Conservation (phyloP, 35 echinoderm and acorn worm species). For the Ptychodera flava region DNA sequence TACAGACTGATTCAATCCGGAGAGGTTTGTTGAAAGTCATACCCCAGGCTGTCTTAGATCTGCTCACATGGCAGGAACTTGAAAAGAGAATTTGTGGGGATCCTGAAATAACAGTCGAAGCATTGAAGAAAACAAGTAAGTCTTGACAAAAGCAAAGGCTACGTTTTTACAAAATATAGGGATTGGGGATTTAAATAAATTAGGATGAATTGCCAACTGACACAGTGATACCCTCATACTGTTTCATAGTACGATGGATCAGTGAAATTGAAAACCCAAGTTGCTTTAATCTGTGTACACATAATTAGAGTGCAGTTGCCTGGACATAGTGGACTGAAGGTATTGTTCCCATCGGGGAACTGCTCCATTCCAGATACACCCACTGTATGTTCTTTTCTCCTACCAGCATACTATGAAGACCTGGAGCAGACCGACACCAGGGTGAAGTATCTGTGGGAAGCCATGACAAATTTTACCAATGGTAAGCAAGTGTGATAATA, state of each 20-base stretch:
- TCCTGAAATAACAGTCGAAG: constrained; percentile 80
- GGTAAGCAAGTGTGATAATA: constrained; percentile 40
- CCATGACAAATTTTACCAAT: constrained; percentile 91
- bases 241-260: too few species aligned
- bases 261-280: too few species aligned
- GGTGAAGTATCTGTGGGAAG: constrained; percentile 95
- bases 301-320: too few species aligned
- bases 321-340: too few species aligned
- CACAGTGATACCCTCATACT: too few species aligned
- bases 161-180: too few species aligned
- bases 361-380: too few species aligned
- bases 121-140: constrained; percentile 87
- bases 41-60: constrained; percentile 89
- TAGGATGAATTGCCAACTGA: too few species aligned
- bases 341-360: too few species aligned
- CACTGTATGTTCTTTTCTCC: too few species aligned
- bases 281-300: too few species aligned
- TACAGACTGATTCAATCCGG: constrained; percentile 73
- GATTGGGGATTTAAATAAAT: too few species aligned
- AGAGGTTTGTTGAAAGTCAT: constrained; percentile 77
- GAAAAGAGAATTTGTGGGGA: constrained; percentile 93
- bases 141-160: neutral
- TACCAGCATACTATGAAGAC: constrained; percentile 91
- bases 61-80: constrained; percentile 96
- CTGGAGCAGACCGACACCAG: constrained; percentile 73